Evolutionary conservation across 1,140 invertebrate species (phyloP).

Genomic region (Tetramorium simillimum): DNA sequence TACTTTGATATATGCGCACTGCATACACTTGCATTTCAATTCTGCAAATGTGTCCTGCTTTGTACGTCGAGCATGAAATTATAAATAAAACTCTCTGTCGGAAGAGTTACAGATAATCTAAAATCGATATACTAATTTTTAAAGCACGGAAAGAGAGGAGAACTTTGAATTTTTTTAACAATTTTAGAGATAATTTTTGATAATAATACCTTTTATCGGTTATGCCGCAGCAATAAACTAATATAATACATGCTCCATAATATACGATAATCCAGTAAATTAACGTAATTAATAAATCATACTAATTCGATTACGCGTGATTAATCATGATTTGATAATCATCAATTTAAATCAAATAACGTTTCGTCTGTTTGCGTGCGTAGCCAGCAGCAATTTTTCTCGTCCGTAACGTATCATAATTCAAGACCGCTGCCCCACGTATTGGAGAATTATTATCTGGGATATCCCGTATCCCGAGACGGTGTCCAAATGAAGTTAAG

Average conservation of each 20-base stretch:
- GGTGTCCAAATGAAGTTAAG: slow-evolving; percentile 42
- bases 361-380: not conserved
- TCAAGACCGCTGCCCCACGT: not conserved
- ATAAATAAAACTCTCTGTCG: slow-evolving; percentile 9
- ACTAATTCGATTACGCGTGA: not conserved
- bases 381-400: slow-evolving; percentile 4
- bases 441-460: slow-evolving; percentile 41
- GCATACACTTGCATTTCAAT: not conserved
- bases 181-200: not conserved
- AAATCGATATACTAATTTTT: not conserved
- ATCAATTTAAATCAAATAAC: slow-evolving; percentile 4
- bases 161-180: too few relatives aligned
- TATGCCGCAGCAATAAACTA: not conserved
- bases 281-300: slow-evolving; percentile 8
- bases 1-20: not conserved
- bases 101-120: not conserved
- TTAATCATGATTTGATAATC: slow-evolving; percentile 1
- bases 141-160: not conserved
- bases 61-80: not conserved
- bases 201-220: not conserved
- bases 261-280: not conserved
- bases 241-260: not conserved
- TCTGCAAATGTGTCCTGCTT: not conserved
- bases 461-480: slow-evolving; percentile 11
- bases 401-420: slow-evolving; percentile 27